Evolutionary conservation across 2,797 vertebrate species (phyloP).

Genomic region (Gymnoscopelus braueri): DNA sequence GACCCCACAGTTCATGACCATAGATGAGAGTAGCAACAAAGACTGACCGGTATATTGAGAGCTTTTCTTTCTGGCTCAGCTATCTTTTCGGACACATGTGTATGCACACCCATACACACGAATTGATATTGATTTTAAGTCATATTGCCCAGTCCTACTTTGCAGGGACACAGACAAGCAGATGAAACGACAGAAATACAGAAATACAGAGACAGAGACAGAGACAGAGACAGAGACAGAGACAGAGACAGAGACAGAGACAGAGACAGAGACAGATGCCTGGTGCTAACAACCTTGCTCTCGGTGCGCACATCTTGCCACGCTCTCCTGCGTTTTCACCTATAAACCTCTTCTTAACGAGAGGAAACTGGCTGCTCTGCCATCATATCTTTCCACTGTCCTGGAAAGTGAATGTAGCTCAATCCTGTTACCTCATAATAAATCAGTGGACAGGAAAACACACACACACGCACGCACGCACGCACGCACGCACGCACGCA

Average conservation of each 20-base stretch:
- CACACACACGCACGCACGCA: too few relatives aligned
- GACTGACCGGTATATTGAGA: too few relatives aligned
- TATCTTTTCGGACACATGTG: too few relatives aligned
- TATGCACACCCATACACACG: too few relatives aligned
- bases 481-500: too few relatives aligned
- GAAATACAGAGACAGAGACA: not conserved
- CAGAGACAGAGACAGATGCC: not conserved
- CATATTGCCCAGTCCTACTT: too few relatives aligned
- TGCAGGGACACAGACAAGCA: not conserved
- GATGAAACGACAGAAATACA: not conserved
- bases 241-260: not conserved
- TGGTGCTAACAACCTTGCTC: too few relatives aligned
- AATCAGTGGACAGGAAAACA: not conserved
- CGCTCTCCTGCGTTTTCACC: slow-evolving; percentile 43
- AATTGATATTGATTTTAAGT: too few relatives aligned
- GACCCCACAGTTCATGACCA: too few relatives aligned
- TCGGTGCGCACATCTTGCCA: not conserved
- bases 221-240: not conserved
- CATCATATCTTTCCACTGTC: slow-evolving; percentile 31
- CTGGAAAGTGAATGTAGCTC: slow-evolving; percentile 5
- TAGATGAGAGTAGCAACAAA: too few relatives aligned
- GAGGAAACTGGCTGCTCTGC: slow-evolving; percentile 22
- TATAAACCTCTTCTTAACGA: slow-evolving; percentile 46
- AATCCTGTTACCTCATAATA: not conserved
- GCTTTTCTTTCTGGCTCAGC: too few relatives aligned